These are phyloP conservation scores for Electrophaes corylata DNA, from an alignment of 2,888 invertebrate genomes.

Conservation along the genomic window DNA sequence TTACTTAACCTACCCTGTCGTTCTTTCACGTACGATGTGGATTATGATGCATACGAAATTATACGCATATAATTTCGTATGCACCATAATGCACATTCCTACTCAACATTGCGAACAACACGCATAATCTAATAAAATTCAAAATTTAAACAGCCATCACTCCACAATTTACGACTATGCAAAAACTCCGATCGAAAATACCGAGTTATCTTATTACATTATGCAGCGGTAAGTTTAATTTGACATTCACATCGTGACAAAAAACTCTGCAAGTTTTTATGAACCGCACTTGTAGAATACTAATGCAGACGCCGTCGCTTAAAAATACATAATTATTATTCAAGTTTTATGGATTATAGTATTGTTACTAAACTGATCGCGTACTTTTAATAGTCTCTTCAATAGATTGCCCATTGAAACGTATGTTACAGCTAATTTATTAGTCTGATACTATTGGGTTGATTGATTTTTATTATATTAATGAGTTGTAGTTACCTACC, in stretches of 20 bases:
- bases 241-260: constrained; percentile 44
- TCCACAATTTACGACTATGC: constrained; percentile 29
- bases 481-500: neutral
- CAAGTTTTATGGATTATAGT: constrained; percentile 37
- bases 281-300: constrained; percentile 41
- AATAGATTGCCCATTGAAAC: constrained; percentile 37
- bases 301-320: constrained; percentile 37
- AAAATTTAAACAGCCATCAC: constrained; percentile 25
- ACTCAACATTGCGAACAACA: constrained; percentile 9
- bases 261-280: constrained; percentile 45
- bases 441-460: constrained; percentile 22
- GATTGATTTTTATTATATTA: constrained; percentile 18
- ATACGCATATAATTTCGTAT: too few species aligned
- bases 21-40: constrained; percentile 6
- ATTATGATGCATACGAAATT: too few species aligned
- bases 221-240: constrained; percentile 48
- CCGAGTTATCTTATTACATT: constrained; percentile 35
- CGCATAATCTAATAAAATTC: constrained; percentile 14
- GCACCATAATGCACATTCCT: constrained; percentile 11
- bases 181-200: constrained; percentile 29
- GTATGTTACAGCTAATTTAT: constrained; percentile 38
- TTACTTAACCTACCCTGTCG: too few species aligned
- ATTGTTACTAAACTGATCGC: constrained; percentile 42
- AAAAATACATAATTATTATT: constrained; percentile 42
- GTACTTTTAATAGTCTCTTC: constrained; percentile 40